Base-by-base conservation (phyloP, 1,140 invertebrate genomes). In the Hycleus phaleratus region DNA sequence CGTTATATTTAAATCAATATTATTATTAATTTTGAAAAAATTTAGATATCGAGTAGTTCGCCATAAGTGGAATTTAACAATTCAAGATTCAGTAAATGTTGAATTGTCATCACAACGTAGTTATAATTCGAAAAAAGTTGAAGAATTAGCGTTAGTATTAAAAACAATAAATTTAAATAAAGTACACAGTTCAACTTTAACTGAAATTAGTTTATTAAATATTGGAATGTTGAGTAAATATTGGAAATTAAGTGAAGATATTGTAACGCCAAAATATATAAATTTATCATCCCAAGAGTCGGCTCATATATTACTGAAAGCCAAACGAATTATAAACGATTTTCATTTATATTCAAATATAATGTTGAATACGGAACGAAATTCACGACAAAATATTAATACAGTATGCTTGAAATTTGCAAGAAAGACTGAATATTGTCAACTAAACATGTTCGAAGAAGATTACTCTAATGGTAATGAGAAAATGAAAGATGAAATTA, bases 111-210 rank as follows among this genome's bases (percentile, higher is more conserved):
- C 77, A 4, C 69, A 71, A 26, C 75, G 74, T 62, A 80, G 79
- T 61, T 75, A 75, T 49, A 76, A 77, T 46, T 60, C 76, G 10
- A 79, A 71, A 51, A 74, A 76, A 54, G 70, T 73, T 1, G 70
- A 79, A 45, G 76, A 82, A 9, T 71, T 87, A 50, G 81, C 82
- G 45, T 63, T 88, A 4, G 78, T 81, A 46, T 68, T 87, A 11
- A 80, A 80, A 56, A 72, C 85, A 2, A 82, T 82, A 62, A 88
- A 88, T 71, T 75, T 80, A 7, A 85, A 85, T 74, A 80, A 83
- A 62, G 73, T 80, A n/a, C 79, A 84, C 56, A 77, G 82, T 67
- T 71, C 77, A 1, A 76, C 79, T 40, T 73, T 78, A 38, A 79
- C 81, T 38, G 81, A 85, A 66, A 77, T 87, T 39, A 74, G 77